phyloP scores from a whole-genome alignment of 2,113 vertebrate species.

The Xiphorhynchus elegans region DNA sequence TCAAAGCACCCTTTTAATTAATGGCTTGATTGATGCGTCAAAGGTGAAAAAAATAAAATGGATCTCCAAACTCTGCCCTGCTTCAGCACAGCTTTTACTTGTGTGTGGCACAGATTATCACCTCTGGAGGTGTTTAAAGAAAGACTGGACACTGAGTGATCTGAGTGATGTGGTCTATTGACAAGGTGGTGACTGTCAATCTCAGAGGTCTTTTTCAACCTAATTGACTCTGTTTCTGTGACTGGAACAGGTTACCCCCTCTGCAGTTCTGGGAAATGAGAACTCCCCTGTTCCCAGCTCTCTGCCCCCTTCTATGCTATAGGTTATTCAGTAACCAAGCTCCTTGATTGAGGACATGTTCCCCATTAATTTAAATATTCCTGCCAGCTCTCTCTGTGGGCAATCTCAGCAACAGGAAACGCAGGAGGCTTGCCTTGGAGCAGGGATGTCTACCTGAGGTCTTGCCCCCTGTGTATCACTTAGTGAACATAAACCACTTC shows the following conservation, averaged over 20 bases:
- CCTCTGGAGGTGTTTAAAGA: too few species aligned
- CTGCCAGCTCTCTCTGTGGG: neutral
- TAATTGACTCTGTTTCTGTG: too few species aligned
- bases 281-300: neutral
- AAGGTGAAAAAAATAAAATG: neutral
- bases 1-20: neutral
- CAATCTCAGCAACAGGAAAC: neutral
- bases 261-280: neutral
- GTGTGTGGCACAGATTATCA: fast-evolving
- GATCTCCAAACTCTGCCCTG: neutral
- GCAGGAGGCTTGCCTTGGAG: neutral
- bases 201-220: too few species aligned
- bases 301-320: neutral
- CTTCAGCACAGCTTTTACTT: neutral
- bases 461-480: fast-evolving
- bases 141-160: too few species aligned
- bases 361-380: neutral
- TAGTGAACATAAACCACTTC: neutral
- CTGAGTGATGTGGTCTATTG: too few species aligned
- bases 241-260: too few species aligned
- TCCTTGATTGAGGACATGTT: neutral
- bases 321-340: neutral
- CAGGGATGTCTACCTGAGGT: neutral
- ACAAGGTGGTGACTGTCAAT: too few species aligned
- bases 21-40: neutral